phyloP scores from a whole-genome alignment of 2,113 vertebrate species.

The Micromys minutus region DNA sequence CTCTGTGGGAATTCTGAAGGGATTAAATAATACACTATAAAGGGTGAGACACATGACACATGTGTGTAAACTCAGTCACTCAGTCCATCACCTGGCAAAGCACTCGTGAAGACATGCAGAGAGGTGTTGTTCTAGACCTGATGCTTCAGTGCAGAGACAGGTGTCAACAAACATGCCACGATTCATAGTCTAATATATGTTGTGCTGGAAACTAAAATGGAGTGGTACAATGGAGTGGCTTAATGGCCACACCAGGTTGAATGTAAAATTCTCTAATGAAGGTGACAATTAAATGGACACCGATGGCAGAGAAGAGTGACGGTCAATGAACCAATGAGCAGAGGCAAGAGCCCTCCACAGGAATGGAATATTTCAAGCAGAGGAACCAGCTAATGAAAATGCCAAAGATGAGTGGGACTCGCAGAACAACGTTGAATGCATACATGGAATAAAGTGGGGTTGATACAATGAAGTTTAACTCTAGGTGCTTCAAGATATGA shows the following conservation, averaged over 20 bases:
- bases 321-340: background rate
- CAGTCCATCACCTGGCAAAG: too few relatives aligned
- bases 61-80: background rate
- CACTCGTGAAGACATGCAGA: background rate
- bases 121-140: background rate
- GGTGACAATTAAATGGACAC: background rate
- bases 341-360: background rate
- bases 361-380: background rate
- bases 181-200: too few relatives aligned
- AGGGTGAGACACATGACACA: too few relatives aligned
- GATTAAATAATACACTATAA: background rate
- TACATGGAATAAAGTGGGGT: background rate
- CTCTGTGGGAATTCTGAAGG: background rate
- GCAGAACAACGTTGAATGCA: rapidly evolving
- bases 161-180: background rate
- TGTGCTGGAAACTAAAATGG: background rate
- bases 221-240: background rate
- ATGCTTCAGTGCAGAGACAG: background rate
- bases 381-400: background rate
- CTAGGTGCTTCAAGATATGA: background rate
- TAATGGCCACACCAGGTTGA: background rate
- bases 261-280: background rate
- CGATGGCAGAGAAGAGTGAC: background rate
- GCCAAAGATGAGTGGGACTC: background rate
- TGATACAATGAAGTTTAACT: background rate